phyloP scores from a whole-genome alignment of 2,888 invertebrate genomes.

The Drosophila helvetica region DNA sequence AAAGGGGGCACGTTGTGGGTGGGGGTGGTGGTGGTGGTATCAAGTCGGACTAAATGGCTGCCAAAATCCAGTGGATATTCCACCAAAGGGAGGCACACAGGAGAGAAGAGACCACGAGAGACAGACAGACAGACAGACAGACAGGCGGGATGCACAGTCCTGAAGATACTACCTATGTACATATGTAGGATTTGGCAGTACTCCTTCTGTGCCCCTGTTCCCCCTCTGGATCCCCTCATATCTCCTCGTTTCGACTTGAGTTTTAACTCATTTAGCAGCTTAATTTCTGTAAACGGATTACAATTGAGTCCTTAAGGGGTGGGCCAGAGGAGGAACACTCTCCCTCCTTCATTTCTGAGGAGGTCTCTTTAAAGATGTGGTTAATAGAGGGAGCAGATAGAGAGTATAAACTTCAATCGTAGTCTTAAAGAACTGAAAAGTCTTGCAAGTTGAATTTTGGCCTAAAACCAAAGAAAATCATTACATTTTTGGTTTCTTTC shows the following conservation, averaged over 20 bases:
- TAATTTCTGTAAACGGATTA: slow-evolving; percentile 37
- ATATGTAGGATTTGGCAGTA: slow-evolving; percentile 30
- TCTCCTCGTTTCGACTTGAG: slow-evolving; percentile 25
- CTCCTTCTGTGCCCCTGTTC: slow-evolving; percentile 19
- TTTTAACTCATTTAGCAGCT: slow-evolving; percentile 43
- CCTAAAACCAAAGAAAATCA: too few species aligned
- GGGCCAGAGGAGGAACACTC: not conserved
- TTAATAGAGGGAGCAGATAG: not conserved
- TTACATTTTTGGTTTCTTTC: too few species aligned
- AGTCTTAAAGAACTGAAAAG: not conserved
- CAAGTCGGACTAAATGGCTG: slow-evolving; percentile 45
- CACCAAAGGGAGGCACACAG: slow-evolving; percentile 17
- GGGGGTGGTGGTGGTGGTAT: too few species aligned
- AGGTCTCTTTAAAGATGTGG: not conserved
- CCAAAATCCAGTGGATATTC: slow-evolving; percentile 21
- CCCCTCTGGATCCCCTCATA: not conserved
- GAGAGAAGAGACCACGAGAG: slow-evolving; percentile 25
- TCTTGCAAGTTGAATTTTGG: too few species aligned
- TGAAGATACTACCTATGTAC: slow-evolving; percentile 39
- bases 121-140: slow-evolving; percentile 31
- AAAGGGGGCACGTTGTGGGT: not conserved
- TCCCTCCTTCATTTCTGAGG: not conserved
- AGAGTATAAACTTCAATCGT: not conserved
- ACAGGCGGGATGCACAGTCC: slow-evolving; percentile 29
- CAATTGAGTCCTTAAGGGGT: not conserved